These are phyloP conservation scores for Tenthredo scrophulariae DNA, from an alignment of 2,888 invertebrate species.

Conservation along the genomic window DNA sequence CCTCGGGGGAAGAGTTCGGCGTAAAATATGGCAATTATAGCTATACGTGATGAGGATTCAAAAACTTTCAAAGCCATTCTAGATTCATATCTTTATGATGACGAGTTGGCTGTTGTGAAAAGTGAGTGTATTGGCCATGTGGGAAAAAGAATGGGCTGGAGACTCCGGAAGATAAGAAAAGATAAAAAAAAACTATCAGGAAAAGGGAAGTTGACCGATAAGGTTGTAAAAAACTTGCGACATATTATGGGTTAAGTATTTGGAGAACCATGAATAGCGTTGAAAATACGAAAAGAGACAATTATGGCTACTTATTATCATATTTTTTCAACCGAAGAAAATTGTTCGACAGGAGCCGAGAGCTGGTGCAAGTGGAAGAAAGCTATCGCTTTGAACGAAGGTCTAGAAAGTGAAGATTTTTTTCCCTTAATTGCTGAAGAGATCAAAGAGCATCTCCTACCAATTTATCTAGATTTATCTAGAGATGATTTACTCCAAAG, in stretches of 20 bases:
- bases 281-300: constrained; percentile 46
- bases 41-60: no score
- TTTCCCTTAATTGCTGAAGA: no score
- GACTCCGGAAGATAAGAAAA: constrained; percentile 48
- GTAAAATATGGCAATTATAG: no score
- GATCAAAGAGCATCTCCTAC: constrained; percentile 51
- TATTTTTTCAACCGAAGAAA: constrained; percentile 49
- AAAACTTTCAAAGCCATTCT: no score
- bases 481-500: constrained; percentile 57
- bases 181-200: constrained; percentile 47
- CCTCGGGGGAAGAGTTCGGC: no score
- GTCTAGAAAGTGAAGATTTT: no score
- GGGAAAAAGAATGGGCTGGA: not conserved
- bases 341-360: constrained; percentile 53
- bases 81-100: no score
- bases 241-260: constrained; percentile 50
- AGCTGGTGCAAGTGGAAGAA: constrained; percentile 58
- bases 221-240: constrained; percentile 45
- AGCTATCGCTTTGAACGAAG: constrained; percentile 51
- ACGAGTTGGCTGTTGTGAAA: no score
- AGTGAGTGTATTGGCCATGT: no score
- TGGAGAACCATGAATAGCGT: constrained; percentile 43
- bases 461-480: constrained; percentile 59
- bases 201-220: constrained; percentile 40
- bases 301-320: constrained; percentile 50